Evolutionary conservation across 2,888 invertebrate species (phyloP), one percentile per base, ranked within the genome.

Genomic region (Lasioglossum calceatum): DNA sequence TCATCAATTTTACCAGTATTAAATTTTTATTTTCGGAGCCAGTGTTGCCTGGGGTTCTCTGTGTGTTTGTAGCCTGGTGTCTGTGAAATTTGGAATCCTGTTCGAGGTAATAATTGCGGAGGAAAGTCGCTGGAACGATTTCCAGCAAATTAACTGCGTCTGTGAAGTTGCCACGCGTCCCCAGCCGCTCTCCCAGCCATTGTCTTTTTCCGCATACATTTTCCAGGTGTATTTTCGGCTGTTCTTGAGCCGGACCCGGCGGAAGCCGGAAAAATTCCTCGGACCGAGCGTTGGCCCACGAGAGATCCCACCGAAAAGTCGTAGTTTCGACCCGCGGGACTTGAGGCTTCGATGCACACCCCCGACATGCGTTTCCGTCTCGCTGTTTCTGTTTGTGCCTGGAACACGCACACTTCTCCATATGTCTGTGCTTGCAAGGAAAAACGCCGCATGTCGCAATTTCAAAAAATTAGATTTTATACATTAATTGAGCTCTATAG

Each of bases 231-330:
- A 83, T 88, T 83, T 82, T 70, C 81, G 44, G 27, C 61, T 77
- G 86, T 82, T 79, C 85, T 75, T 76, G 72, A 75, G 82, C 39
- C 39, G 77, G 67, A 64, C 79, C 81, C 72, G 76, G 77, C 83
- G 85, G 91, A 91, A 91, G 89, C 89, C 91, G 61, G 73, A 91
- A 91, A 91, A 91, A 90, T 91, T 89, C 90, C 78, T 61, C 85
- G 84, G 72, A 74, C 36, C 72, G 75, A 79, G 77, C 83, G 85
- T 88, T 89, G 81, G 80, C 73, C 73, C 79, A 81, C 50, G 79
- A 44, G n/a, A 58, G 80, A 83, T 84, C 80, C 79, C 84, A 83
- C 80, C 58, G 88, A 82, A 90, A 90, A 90, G 87, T 90, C 87
- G 82, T 70, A 87, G 79, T 91, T 90, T 87, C 87, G 82, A 89